Conservation (phyloP, 2,888 invertebrate species). For the Lasioglossum villosulum region DNA sequence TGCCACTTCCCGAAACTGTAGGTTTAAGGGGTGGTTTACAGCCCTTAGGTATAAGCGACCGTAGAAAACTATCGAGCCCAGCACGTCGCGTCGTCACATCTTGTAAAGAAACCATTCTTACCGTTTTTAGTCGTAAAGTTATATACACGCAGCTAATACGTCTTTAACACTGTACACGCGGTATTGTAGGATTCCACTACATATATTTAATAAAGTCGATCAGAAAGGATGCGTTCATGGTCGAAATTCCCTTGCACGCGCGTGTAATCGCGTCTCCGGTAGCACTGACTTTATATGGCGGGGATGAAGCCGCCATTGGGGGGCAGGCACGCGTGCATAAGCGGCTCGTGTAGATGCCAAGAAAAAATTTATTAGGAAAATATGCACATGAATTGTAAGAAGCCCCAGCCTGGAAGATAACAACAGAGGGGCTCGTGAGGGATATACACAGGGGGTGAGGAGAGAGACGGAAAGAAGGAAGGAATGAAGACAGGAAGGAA, state of each 20-base stretch:
- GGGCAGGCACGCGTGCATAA: conserved; percentile 5
- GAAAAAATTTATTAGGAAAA: conserved; percentile 46
- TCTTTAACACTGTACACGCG: too few species aligned
- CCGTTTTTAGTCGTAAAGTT: too few species aligned
- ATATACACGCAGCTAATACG: too few species aligned
- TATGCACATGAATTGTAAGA: conserved; percentile 40
- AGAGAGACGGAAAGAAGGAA: too few species aligned
- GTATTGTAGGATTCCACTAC: too few species aligned
- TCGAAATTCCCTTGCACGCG: neutral
- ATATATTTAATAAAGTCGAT: too few species aligned
- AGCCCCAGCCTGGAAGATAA: neutral
- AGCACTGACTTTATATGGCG: neutral
- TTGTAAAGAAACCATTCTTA: too few species aligned
- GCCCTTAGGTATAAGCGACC: too few species aligned
- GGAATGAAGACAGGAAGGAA: conserved; percentile 11
- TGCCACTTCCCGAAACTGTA: too few species aligned
- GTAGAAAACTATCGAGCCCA: too few species aligned
- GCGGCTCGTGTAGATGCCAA: neutral
- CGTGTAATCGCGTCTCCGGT: conserved; percentile 3
- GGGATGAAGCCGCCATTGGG: neutral
- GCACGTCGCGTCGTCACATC: too few species aligned
- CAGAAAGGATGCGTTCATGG: neutral
- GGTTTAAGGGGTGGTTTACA: too few species aligned
- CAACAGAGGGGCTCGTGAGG: conserved; percentile 13
- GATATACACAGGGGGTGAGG: neutral